Evolutionary conservation across 2,888 invertebrate genomes (phyloP), one percentile per base, ranked within the genome.

Genomic region (Scaptomyza tumidula): DNA sequence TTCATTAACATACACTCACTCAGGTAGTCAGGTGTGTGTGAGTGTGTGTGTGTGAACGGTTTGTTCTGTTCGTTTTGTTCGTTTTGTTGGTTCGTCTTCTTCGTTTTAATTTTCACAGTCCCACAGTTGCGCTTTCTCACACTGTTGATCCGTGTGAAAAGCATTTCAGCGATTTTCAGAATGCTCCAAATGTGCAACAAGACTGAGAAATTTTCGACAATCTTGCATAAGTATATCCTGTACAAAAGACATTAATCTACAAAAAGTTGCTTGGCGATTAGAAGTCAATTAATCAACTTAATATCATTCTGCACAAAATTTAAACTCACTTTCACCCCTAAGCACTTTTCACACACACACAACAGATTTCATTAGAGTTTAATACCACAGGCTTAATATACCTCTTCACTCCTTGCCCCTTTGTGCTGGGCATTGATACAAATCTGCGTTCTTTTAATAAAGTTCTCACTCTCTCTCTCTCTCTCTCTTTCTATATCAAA

Each of bases 121-220:
- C 72, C 84, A 80, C 73, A n/a, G 75, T 69, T 61, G 72, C n/a
- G 45, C 66, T 73, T 86, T 89, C 89, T 80, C 88, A 89, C 88
- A 87, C 81, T 79, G 75, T 10, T 27, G 58, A 72, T 71, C 90
- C 90, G 90, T 90, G 90, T 90, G 90, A 90, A 90, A 84, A 84
- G 78, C 75, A 90, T 88, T 80, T 82, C 59, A 81, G 77, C 73
- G 74, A 84, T 82, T 83, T 82, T 70, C 59, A 55, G 56, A 78
- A 76, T 64, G 16, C 57, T 74, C 63, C 61, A 76, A 76, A 74
- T 72, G 77, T 67, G 78, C 64, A 69, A 63, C 62, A 19, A 50
- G 66, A 70, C 74, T 65, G 76, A 78, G 82, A 78, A 84, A 84
- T 74, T 81, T 83, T 86, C 58, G 82, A 81, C 82, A 78, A 19